Base-by-base conservation (phyloP, 2,888 invertebrate species). In the Perdita meconis region DNA sequence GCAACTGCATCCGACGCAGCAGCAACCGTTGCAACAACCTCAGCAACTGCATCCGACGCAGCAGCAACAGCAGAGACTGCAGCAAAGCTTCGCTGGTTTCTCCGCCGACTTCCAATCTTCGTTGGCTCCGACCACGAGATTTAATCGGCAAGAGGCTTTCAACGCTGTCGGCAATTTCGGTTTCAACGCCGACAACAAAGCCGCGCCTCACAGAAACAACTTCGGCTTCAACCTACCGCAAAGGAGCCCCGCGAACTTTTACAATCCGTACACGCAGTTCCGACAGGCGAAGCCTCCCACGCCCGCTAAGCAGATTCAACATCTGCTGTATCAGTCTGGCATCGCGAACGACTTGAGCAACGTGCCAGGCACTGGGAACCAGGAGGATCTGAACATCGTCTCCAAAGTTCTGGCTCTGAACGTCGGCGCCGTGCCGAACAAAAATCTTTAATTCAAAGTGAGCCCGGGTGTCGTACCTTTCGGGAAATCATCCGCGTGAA, bases 321-420 rank as follows among this genome's bases (percentile, higher is more conserved):
- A 95, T 83, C 92, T 96, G 53, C 90, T 96, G 19, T 94, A 93
- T 60, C 95, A 95, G 89, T 95, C 95, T 59, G 96, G 96, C 40
- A 93, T 96, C 47, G 95, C 95, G 50, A 88, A 86, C 0, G 91
- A 92, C 40, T 78, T 92, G 10, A 87, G 88, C n/a, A 87, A 85
- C 16, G 78, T 77, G 13, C 89, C 84, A 8, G 88, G 89, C 0
- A 83, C 86, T 0, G 94, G 94, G 82, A 93, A 93, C 78, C 94
- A 95, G 69, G 96, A 96, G 90, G 97, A 97, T 92, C 93, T 97
- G 61, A 96, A 96, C 90, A 96, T 97, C 87, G 96, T 97, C 40
- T 95, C 96, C 55, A 97, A 97, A 93, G 96, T 97, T 74, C 92
- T 97, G 86, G 96, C 97, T 8, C 92, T 97, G 67, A 96, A 97